These are phyloP conservation scores for Gadus chalcogrammus DNA, from an alignment of 2,113 vertebrate genomes.

Conservation along the genomic window DNA sequence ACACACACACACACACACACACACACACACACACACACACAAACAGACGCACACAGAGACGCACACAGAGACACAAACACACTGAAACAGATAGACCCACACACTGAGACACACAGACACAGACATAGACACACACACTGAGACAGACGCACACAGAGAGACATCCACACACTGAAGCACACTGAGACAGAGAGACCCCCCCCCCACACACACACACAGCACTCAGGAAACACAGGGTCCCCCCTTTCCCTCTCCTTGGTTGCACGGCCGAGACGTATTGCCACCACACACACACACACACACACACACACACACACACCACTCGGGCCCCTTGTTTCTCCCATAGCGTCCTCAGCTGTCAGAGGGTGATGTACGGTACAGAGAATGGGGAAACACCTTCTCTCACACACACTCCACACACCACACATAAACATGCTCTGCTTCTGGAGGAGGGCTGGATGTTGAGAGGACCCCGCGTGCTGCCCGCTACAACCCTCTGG, in stretches of 20 bases:
- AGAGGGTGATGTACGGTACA: constrained; percentile 63
- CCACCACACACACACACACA: constrained; percentile 8
- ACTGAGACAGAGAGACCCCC: constrained; percentile 7
- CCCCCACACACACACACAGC: constrained; percentile 21
- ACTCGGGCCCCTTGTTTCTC: constrained; percentile 20
- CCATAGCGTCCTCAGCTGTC: constrained; percentile 32
- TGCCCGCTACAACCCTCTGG: constrained; percentile 27
- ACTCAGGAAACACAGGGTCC: constrained; percentile 55
- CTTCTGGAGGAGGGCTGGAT: constrained; percentile 28
- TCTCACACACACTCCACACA: constrained; percentile 29
- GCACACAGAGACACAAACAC: constrained; percentile 1
- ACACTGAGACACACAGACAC: constrained; percentile 9
- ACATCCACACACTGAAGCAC: background rate
- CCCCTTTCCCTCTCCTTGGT: constrained; percentile 60
- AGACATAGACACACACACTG: constrained; percentile 8
- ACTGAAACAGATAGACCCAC: background rate
- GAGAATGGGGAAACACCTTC: constrained; percentile 72
- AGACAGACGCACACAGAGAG: background rate
- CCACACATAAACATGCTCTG: constrained; percentile 25
- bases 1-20: constrained; percentile 19
- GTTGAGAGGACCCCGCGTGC: constrained; percentile 30
- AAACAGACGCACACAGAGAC: constrained; percentile 4
- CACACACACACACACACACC: constrained; percentile 25
- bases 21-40: background rate
- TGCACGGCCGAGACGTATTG: constrained; percentile 32